phyloP scores from a whole-genome alignment of 2,888 invertebrate genomes.

The Philereme vetulata region DNA sequence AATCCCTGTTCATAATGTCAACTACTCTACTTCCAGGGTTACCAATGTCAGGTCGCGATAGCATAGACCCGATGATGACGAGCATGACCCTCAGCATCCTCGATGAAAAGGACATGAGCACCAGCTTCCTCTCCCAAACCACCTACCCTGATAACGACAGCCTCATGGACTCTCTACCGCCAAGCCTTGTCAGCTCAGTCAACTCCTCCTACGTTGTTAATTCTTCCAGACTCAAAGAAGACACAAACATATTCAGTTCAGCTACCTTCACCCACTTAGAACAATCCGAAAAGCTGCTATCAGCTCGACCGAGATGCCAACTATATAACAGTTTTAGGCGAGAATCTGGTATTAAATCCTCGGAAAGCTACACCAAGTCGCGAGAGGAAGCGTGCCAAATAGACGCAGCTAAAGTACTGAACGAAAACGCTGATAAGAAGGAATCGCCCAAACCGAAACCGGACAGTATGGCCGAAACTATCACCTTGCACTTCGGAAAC shows the following conservation, averaged over 20 bases:
- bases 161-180: slow-evolving; percentile 74
- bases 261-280: slow-evolving; percentile 76
- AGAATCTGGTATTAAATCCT: slow-evolving; percentile 60
- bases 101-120: slow-evolving; percentile 81
- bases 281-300: slow-evolving; percentile 69
- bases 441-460: slow-evolving; percentile 54
- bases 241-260: slow-evolving; percentile 73
- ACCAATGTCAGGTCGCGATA: slow-evolving; percentile 66
- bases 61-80: slow-evolving; percentile 76
- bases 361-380: slow-evolving; percentile 74
- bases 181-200: slow-evolving; percentile 74
- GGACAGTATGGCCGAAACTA: slow-evolving; percentile 65
- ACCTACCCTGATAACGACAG: slow-evolving; percentile 78
- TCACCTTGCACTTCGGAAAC: slow-evolving; percentile 73
- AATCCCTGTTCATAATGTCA: background rate
- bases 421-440: slow-evolving; percentile 70
- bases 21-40: slow-evolving; percentile 50
- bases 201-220: slow-evolving; percentile 74
- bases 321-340: slow-evolving; percentile 67
- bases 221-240: slow-evolving; percentile 57
- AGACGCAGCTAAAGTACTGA: slow-evolving; percentile 66
- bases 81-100: slow-evolving; percentile 80
- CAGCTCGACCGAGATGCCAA: slow-evolving; percentile 64
- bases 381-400: slow-evolving; percentile 73
- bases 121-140: slow-evolving; percentile 79